Evolutionary conservation across 2,888 invertebrate species (phyloP), one percentile per base, ranked within the genome.

Genomic region (Sarcophaga variegata): DNA sequence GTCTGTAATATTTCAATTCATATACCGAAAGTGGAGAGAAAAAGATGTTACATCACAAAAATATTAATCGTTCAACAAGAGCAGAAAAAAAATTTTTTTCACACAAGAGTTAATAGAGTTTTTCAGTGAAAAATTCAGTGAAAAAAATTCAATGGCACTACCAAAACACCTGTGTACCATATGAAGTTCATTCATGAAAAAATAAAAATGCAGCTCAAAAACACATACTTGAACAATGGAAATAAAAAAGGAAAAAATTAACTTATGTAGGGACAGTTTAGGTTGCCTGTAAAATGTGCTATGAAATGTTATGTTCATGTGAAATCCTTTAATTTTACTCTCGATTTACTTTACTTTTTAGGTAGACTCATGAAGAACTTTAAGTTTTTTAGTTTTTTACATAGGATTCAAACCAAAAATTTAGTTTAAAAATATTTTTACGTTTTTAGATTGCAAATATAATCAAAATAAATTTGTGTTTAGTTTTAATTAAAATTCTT

Each of bases 111-210:
- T 5, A 71, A 70, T 0, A 27, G 64, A 66, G 54, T 25, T 25
- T 25, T 27, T 4, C 27, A 37, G 10, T 37, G 37, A 37, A 37
- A 8, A 37, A 37, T 3, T 37, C 37, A 1, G 37, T 37, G 37
- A 10, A 37, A 37, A 37, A 10, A 37, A 37, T 37, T 8, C 37
- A 74, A 37, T 72, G 71, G 20, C n/a, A 67, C 78, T 2, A 0
- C 76, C 82, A 71, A 78, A 83, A 72, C 83, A 83, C 66, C 67
- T 78, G 77, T 72, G 83, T 54, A 72, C 70, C 64, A 45, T 62
- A 59, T n/a, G 78, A 62, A 47, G 12, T 66, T 81, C 66, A 74
- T 66, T 72, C 60, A 72, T 45, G 66, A 72, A 25, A 72, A 66
- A 66, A 66, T 37, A 37, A 37, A 64, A 60, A 66, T 80, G 64